Evolutionary conservation across 1,140 invertebrate species (phyloP).

Genomic region (Brachionus angularis): DNA sequence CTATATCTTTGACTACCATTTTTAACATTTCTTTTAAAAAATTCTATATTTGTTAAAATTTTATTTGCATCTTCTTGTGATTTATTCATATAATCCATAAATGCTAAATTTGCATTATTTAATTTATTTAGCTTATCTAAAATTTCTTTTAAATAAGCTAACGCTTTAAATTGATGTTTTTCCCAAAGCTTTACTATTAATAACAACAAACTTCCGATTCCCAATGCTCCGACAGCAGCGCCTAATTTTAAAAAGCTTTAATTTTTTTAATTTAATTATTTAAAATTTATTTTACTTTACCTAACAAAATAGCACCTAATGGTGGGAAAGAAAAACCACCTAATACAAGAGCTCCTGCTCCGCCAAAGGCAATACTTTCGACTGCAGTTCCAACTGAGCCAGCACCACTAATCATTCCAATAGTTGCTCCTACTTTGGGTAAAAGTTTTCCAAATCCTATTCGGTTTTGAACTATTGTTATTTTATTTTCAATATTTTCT

Average conservation of each 20-base stretch:
- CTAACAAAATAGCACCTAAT: constrained; percentile 11
- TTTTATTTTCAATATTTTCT: constrained; percentile 25
- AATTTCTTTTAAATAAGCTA: constrained; percentile 32
- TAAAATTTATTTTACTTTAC: not conserved
- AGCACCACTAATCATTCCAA: constrained; percentile 27
- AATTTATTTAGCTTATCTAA: constrained; percentile 6
- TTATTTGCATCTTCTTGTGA: constrained; percentile 24
- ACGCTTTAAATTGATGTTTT: constrained; percentile 37
- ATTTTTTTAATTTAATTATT: not conserved
- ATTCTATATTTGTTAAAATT: constrained; percentile 18
- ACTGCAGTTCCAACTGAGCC: not conserved
- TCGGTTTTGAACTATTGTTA: constrained; percentile 14
- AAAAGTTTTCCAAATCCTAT: constrained; percentile 31
- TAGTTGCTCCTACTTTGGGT: constrained; percentile 24
- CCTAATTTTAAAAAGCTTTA: not conserved
- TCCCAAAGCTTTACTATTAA: constrained; percentile 19
- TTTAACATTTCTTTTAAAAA: constrained; percentile 22
- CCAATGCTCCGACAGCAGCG: constrained; percentile 5
- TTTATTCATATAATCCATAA: constrained; percentile 42
- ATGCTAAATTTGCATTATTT: constrained; percentile 16
- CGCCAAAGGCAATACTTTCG: constrained; percentile 30
- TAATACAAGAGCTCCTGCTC: constrained; percentile 23
- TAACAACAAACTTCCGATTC: not conserved
- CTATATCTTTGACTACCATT: constrained; percentile 31
- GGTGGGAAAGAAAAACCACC: constrained; percentile 31